phyloP scores from a whole-genome alignment of 2,888 invertebrate genomes.

The Scaptomyza tumidula region DNA sequence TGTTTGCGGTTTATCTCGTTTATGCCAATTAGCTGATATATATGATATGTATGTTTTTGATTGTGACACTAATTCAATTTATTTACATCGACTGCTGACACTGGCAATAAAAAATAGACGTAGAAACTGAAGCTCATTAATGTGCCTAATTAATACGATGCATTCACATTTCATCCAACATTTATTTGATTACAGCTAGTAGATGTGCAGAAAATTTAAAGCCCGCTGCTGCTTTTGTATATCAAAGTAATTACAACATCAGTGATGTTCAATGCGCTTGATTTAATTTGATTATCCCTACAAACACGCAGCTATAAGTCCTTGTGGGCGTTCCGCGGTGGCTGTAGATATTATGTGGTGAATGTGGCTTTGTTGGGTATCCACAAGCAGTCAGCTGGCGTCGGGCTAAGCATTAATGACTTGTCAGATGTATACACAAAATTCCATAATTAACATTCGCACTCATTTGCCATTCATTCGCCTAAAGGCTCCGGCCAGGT shows the following conservation, averaged over 20 bases:
- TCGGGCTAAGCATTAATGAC: constrained; percentile 64
- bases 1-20: constrained; percentile 43
- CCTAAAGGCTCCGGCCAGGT: constrained; percentile 29
- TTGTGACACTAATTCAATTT: constrained; percentile 36
- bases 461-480: constrained; percentile 22
- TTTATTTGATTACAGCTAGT: constrained; percentile 31
- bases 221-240: constrained; percentile 38
- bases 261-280: constrained; percentile 41
- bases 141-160: constrained; percentile 38
- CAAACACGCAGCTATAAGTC: constrained; percentile 15
- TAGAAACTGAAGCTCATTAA: constrained; percentile 33
- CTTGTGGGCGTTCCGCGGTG: constrained; percentile 25
- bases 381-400: constrained; percentile 45
- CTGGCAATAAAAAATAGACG: constrained; percentile 8
- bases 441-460: constrained; percentile 59
- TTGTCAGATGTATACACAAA: constrained; percentile 59
- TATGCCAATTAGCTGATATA: constrained; percentile 42
- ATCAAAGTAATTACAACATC: constrained; percentile 49
- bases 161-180: constrained; percentile 15
- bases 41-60: constrained; percentile 11
- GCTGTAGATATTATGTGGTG: neutral
- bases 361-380: neutral
- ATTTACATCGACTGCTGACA: constrained; percentile 27
- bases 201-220: constrained; percentile 1
- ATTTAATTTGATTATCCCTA: constrained; percentile 61